phyloP scores from a whole-genome alignment of 2,797 vertebrate species.

The Lophotriccus pileatus region DNA sequence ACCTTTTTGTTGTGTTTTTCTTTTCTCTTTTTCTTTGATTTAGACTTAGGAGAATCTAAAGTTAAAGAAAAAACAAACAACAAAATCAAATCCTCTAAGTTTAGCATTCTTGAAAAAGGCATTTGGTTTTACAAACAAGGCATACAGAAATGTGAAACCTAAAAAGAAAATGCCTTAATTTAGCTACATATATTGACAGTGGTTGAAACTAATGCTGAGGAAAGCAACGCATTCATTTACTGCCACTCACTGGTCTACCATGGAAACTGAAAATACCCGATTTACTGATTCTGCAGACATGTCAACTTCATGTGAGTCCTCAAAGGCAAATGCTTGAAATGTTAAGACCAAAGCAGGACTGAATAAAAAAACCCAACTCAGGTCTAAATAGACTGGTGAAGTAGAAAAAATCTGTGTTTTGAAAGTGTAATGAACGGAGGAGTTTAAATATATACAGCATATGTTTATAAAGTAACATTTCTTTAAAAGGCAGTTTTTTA shows the following conservation, averaged over 20 bases:
- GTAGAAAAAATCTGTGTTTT: neutral
- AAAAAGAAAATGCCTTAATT: neutral
- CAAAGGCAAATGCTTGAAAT: neutral
- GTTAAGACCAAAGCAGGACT: neutral
- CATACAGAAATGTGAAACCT: neutral
- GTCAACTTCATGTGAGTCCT: neutral
- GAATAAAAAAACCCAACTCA: neutral
- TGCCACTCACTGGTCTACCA: neutral
- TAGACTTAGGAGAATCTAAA: constrained; percentile 78
- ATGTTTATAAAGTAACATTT: neutral
- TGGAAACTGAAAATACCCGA: neutral
- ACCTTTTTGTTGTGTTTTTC: constrained; percentile 89
- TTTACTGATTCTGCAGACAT: neutral
- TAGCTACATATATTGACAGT: neutral
- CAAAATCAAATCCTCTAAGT: neutral
- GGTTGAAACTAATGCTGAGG: neutral
- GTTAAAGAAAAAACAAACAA: neutral
- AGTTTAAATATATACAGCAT: neutral
- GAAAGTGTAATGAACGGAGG: neutral
- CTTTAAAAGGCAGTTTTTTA: neutral
- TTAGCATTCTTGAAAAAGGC: neutral
- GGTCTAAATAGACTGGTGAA: neutral
- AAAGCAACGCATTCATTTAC: neutral
- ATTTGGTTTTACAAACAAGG: neutral
- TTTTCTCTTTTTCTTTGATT: constrained; percentile 87